These are phyloP conservation scores for Isichthys henryi DNA, from an alignment of 2,113 vertebrate species.

Conservation along the genomic window DNA sequence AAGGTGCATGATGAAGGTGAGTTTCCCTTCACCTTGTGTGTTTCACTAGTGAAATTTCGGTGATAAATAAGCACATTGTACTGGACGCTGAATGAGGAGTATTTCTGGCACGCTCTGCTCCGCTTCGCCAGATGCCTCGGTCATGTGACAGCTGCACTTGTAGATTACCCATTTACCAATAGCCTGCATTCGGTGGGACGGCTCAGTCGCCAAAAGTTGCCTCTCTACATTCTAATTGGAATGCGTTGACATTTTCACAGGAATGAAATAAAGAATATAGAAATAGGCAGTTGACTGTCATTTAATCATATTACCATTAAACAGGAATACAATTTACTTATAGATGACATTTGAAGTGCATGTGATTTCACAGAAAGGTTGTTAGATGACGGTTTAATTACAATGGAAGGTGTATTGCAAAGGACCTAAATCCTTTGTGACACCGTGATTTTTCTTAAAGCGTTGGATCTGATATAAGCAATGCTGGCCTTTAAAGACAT, in stretches of 20 bases:
- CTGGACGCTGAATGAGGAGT: not conserved
- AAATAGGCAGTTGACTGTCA: slow-evolving; percentile 48
- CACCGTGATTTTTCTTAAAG: not conserved
- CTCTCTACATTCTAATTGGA: slow-evolving; percentile 34
- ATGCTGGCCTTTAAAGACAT: slow-evolving; percentile 5
- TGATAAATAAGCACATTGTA: not conserved
- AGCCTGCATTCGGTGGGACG: slow-evolving; percentile 33
- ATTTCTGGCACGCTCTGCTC: slow-evolving; percentile 30
- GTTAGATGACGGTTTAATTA: slow-evolving; percentile 1
- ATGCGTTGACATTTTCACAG: slow-evolving; percentile 54
- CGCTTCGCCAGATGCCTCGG: slow-evolving; percentile 47
- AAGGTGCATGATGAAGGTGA: not conserved
- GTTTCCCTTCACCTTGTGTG: not conserved
- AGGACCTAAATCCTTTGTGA: not conserved
- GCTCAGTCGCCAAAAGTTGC: slow-evolving; percentile 37
- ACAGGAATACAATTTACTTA: slow-evolving; percentile 30
- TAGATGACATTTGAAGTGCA: slow-evolving; percentile 52
- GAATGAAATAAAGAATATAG: slow-evolving; percentile 43
- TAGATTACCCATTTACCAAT: slow-evolving; percentile 59
- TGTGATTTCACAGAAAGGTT: slow-evolving; percentile 11
- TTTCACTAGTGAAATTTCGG: not conserved
- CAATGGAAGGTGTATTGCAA: not conserved
- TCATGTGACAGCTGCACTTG: slow-evolving; percentile 56
- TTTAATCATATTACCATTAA: slow-evolving; percentile 38
- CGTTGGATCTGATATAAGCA: not conserved